A percentile compares a stretch with the other conserved stretches of the same genome.
Conservation (phyloP, 2,113 vertebrate species). For the Loxodonta africana region DNA sequence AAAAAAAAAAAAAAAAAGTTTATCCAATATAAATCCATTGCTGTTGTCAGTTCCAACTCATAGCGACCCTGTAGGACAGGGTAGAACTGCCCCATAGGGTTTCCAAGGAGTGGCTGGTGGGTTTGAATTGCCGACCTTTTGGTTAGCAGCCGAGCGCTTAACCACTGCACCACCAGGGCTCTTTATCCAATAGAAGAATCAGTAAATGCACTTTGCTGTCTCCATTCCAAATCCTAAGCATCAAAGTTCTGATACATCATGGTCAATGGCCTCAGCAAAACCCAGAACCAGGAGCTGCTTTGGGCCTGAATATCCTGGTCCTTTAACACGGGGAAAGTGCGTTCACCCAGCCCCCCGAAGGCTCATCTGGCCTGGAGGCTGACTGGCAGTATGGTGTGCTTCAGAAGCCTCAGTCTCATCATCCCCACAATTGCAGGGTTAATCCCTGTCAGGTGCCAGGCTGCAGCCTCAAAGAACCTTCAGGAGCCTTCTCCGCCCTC, state of each 20-base stretch:
- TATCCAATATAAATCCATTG: neutral
- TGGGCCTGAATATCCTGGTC: neutral
- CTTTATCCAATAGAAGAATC: neutral
- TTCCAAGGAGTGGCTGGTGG: no score
- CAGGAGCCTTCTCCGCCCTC: neutral
- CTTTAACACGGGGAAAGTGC: neutral
- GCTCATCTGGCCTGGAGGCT: neutral
- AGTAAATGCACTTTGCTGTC: neutral
- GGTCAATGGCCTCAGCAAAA: neutral
- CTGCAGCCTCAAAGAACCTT: neutral
- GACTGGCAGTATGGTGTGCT: neutral
- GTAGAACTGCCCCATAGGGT: no score
- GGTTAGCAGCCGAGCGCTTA: no score
- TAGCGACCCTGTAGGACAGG: no score
- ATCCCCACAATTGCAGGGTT: neutral
- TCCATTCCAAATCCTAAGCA: neutral
- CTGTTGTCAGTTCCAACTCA: no score
- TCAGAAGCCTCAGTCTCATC: neutral
- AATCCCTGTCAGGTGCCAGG: neutral
- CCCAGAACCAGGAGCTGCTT: neutral
- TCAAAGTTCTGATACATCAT: neutral
- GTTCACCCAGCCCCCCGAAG: neutral
- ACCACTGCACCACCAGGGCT: no score
- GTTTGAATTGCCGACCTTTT: no score
- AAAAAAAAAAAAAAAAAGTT: neutral